phyloP scores from a whole-genome alignment of 2,113 vertebrate genomes.

The Sylvietta virens region DNA sequence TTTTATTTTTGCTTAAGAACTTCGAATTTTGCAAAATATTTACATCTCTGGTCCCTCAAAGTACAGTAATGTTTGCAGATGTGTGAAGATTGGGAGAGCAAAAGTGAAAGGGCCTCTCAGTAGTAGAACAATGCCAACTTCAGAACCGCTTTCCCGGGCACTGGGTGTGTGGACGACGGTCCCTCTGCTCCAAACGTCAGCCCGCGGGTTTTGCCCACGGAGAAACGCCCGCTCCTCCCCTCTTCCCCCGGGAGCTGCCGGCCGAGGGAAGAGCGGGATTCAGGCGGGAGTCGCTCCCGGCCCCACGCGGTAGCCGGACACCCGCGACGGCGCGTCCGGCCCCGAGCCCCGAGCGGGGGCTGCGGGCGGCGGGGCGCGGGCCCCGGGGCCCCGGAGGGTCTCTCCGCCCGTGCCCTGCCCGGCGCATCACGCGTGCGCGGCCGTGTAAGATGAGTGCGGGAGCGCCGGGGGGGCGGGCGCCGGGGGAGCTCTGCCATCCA shows the following conservation, averaged over 20 bases:
- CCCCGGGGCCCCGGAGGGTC: neutral
- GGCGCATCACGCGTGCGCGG: conserved; percentile 51
- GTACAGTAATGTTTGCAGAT: neutral
- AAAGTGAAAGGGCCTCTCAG: neutral
- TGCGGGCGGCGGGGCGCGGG: neutral
- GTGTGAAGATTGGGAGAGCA: neutral
- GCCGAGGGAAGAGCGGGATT: neutral
- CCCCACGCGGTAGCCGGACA: neutral
- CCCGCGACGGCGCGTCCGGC: neutral
- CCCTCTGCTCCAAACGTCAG: neutral
- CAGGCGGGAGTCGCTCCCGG: neutral
- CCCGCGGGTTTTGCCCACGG: neutral
- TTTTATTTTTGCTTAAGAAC: neutral
- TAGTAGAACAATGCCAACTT: fast-evolving
- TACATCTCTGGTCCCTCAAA: too few relatives aligned
- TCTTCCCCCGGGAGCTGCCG: neutral
- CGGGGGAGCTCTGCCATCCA: conserved; percentile 75
- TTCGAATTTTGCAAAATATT: neutral
- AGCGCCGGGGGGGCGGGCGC: conserved; percentile 60
- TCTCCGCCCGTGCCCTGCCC: neutral
- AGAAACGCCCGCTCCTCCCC: neutral
- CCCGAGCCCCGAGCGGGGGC: neutral
- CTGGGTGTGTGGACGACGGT: neutral
- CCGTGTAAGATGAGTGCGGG: conserved; percentile 84
- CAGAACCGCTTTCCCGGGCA: neutral